Evolutionary conservation across 1,140 invertebrate genomes (phyloP).

Genomic region (Rhopalosiphum maidis): DNA sequence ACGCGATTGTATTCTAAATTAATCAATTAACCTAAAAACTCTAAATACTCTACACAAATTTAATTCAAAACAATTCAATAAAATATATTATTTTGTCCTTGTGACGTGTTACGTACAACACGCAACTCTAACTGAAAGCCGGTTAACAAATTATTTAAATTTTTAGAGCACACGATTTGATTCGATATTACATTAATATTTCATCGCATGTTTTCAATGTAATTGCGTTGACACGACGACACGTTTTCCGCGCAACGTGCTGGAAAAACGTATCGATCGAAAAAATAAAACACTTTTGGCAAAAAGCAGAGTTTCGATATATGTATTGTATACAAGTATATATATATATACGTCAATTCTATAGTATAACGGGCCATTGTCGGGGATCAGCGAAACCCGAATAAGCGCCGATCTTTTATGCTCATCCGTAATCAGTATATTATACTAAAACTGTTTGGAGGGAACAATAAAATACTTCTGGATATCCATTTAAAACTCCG

Average conservation of each 20-base stretch:
- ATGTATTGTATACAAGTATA: background rate
- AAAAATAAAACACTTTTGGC: background rate
- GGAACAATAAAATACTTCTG: constrained; percentile 41
- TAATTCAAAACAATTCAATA: background rate
- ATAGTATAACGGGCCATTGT: background rate
- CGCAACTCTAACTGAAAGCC: background rate
- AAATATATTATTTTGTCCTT: background rate
- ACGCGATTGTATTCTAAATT: background rate
- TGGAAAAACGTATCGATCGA: background rate
- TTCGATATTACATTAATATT: background rate
- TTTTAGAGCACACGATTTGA: background rate
- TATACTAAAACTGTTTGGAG: constrained; percentile 5
- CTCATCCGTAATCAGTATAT: constrained; percentile 4
- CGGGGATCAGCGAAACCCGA: constrained; percentile 14
- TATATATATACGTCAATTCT: background rate
- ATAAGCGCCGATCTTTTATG: constrained; percentile 19
- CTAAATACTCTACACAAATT: too few relatives aligned
- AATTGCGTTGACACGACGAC: background rate
- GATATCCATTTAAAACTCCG: constrained; percentile 10
- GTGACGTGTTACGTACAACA: background rate
- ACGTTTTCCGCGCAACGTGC: background rate
- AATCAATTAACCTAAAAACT: too few relatives aligned
- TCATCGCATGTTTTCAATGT: background rate
- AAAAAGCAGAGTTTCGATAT: background rate
- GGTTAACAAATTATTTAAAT: background rate